These are phyloP conservation scores for Eilema caniola DNA, from an alignment of 2,888 invertebrate species.

Conservation along the genomic window DNA sequence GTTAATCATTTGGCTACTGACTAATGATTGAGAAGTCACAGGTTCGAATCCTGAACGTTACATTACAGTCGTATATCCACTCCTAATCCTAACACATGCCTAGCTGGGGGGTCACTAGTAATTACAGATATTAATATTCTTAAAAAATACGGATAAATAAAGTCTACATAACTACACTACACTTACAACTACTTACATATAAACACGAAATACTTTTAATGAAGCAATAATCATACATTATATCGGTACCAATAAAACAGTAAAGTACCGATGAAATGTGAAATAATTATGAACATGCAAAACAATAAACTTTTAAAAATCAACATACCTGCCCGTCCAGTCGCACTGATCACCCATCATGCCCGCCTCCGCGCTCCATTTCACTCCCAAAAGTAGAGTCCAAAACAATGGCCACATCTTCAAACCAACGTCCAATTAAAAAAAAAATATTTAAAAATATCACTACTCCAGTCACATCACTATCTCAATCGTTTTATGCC, in stretches of 20 bases:
- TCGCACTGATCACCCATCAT: constrained; percentile 90
- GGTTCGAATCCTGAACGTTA: no score
- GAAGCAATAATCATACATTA: neutral
- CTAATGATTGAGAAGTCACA: no score
- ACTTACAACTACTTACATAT: neutral
- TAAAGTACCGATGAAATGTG: neutral
- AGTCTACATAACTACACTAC: neutral
- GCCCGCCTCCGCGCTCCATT: constrained; percentile 82
- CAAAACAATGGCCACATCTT: constrained; percentile 69
- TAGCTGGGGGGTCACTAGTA: neutral
- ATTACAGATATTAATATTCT: neutral
- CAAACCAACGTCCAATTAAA: constrained; percentile 65
- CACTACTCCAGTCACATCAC: constrained; percentile 64
- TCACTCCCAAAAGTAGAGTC: constrained; percentile 76
- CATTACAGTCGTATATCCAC: no score
- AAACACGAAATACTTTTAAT: neutral
- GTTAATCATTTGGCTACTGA: no score
- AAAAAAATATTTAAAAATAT: constrained; percentile 32
- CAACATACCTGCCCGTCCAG: constrained; percentile 89
- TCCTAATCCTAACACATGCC: no score
- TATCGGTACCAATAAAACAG: neutral
- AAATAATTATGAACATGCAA: constrained; percentile 53
- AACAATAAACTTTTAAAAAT: constrained; percentile 59
- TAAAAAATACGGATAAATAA: neutral
- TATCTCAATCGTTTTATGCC: constrained; percentile 43